Percentiles rank a stretch among this genome's conserved stretches.
These are phyloP conservation scores for Calameuta filiformis DNA, from an alignment of 2,888 invertebrate genomes.

Conservation along the genomic window DNA sequence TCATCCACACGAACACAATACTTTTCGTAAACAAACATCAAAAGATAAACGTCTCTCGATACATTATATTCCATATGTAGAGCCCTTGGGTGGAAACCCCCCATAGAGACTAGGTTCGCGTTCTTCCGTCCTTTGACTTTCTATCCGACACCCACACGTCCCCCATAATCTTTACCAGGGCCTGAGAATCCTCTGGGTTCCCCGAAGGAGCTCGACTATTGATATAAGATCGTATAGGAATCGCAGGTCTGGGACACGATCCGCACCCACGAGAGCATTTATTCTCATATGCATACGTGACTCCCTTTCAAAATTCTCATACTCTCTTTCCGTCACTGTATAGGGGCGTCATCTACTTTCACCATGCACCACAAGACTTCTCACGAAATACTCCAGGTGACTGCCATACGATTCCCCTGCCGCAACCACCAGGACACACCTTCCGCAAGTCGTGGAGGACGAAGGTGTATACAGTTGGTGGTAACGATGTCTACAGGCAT, in stretches of 20 bases:
- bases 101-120: neutral
- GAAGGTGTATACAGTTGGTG: neutral
- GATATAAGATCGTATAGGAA: neutral
- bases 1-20: neutral
- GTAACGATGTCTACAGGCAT: neutral
- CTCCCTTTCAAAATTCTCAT: neutral
- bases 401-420: neutral
- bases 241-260: neutral
- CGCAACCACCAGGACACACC: neutral
- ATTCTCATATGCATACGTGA: neutral
- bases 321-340: neutral
- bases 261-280: neutral
- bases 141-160: neutral
- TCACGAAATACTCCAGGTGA: neutral
- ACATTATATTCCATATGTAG: neutral
- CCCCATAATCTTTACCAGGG: neutral
- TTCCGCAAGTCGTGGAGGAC: neutral
- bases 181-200: neutral
- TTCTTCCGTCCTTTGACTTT: neutral
- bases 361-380: neutral
- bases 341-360: neutral
- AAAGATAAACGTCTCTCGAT: neutral
- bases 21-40: neutral
- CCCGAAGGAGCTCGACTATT: neutral
- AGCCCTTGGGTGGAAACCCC: neutral